Evolutionary conservation across 1,140 invertebrate species (phyloP), one percentile per base, ranked within the genome.

Genomic region (Solen grandis): DNA sequence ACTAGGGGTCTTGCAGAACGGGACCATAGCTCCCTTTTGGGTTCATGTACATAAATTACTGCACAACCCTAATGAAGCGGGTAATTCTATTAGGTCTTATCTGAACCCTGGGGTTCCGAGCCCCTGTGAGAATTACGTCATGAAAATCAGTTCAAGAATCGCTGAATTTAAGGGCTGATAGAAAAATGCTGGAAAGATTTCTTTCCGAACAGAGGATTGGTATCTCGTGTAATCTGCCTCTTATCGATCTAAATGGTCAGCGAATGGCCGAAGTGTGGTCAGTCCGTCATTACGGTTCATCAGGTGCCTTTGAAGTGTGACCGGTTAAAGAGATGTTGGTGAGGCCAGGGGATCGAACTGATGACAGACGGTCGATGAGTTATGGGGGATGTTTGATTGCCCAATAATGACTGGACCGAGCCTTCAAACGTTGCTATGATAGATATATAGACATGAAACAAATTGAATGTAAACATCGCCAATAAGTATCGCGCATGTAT

Each of bases 281-380:
- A 62, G 46, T 31, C 59, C 46, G 50, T 76, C 73, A 59, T 38
- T 27, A 76, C 8, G 62, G 59, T 36, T 76, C 73, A 76, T 76
- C 59, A 66, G 29, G 25, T 36, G 29, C 33, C 73, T 76, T 76
- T 76, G 73, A 76, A 76, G 59, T 76, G 73, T 69, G 66, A 69
- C 66, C 66, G 66, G 50, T 69, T 69, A 69, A 69, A 69, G 66
- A 69, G 29, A 8, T n/a, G 38, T 25, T 29, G 8, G 19, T 10
- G 19, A 8, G 8, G 41, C 41, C 41, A 19, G 41, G 8, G 41
- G 19, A 19, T 19, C 8, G 8, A 8, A 19, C 8, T 19, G 41
- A 46, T 46, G 41, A 46, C 19, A 8, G 41, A 46, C 41, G 41
- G 8, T 19, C 19, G 41, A 46, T 46, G 41, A 19, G 19, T 46